Evolutionary conservation across 2,113 vertebrate species (phyloP).

Genomic region (Canis aureus): DNA sequence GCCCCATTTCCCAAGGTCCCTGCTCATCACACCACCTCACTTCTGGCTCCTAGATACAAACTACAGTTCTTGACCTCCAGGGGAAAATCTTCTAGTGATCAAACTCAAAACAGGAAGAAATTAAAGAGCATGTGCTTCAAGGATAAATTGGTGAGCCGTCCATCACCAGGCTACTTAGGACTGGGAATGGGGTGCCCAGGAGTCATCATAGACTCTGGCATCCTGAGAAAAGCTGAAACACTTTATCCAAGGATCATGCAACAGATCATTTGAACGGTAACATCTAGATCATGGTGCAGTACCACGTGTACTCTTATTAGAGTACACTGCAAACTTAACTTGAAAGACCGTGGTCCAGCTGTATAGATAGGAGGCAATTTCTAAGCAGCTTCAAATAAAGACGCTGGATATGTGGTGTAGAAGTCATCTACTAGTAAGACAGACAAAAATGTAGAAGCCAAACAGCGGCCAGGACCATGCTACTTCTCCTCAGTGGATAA

Average conservation of each 20-base stretch:
- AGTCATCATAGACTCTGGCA: background rate
- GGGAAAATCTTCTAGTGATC: background rate
- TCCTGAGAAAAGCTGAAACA: background rate
- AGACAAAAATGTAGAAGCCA: background rate
- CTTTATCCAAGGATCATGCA: background rate
- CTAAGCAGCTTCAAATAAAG: constrained; percentile 8
- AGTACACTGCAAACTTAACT: background rate
- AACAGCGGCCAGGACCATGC: background rate
- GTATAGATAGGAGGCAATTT: background rate
- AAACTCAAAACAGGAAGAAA: background rate
- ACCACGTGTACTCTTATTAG: background rate
- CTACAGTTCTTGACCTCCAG: background rate
- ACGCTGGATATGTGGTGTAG: fast-evolving
- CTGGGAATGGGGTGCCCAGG: background rate
- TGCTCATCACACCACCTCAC: background rate
- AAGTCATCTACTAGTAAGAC: background rate
- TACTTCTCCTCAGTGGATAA: background rate
- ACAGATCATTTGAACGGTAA: background rate
- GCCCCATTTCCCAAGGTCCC: background rate
- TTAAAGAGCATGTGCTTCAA: background rate
- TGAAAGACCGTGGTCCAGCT: background rate
- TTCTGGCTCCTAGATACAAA: background rate
- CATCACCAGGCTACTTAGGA: no score
- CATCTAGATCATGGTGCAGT: background rate
- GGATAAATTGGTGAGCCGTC: no score